Conservation (phyloP, 2,888 invertebrate species). For the Smittia sp. region DNA sequence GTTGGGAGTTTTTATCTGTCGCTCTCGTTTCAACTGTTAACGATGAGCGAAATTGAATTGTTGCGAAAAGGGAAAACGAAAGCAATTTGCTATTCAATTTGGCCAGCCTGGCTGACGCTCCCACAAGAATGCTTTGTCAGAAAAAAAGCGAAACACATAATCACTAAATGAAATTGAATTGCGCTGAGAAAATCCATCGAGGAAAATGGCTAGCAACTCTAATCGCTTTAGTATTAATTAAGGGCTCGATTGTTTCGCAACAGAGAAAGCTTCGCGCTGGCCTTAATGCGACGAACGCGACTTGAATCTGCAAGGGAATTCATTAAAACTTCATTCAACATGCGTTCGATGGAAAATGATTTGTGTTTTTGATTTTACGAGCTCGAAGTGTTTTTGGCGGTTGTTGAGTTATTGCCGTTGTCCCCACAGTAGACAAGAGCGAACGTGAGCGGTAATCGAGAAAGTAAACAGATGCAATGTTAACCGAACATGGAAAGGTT, state of each 20-base stretch:
- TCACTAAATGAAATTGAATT: slow-evolving; percentile 38
- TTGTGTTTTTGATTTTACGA: slow-evolving; percentile 10
- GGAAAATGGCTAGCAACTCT: slow-evolving; percentile 29
- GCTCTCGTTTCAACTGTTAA: not conserved
- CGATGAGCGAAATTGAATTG: not conserved
- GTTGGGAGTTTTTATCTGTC: not conserved
- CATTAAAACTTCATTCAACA: slow-evolving; percentile 36
- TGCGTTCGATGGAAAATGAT: slow-evolving; percentile 6
- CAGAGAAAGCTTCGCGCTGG: not conserved
- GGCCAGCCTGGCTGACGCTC: not conserved
- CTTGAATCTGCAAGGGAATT: slow-evolving; percentile 38
- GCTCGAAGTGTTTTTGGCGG: not conserved
- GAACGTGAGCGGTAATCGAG: slow-evolving; percentile 10
- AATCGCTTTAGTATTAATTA: slow-evolving; percentile 41
- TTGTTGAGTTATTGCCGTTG: slow-evolving; percentile 24
- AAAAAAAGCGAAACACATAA: slow-evolving; percentile 2
- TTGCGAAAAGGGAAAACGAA: too few relatives aligned
- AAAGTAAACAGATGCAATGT: slow-evolving; percentile 31
- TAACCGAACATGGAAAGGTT: slow-evolving; percentile 7
- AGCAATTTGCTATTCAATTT: too few relatives aligned
- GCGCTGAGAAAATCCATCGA: not conserved
- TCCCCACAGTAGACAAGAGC: not conserved
- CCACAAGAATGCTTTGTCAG: not conserved
- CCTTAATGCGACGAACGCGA: slow-evolving; percentile 31
- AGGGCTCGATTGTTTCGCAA: slow-evolving; percentile 36